Evolutionary conservation across 2,888 invertebrate species (phyloP), one percentile per base, ranked within the genome.

Genomic region (Ectropis crepuscularia): DNA sequence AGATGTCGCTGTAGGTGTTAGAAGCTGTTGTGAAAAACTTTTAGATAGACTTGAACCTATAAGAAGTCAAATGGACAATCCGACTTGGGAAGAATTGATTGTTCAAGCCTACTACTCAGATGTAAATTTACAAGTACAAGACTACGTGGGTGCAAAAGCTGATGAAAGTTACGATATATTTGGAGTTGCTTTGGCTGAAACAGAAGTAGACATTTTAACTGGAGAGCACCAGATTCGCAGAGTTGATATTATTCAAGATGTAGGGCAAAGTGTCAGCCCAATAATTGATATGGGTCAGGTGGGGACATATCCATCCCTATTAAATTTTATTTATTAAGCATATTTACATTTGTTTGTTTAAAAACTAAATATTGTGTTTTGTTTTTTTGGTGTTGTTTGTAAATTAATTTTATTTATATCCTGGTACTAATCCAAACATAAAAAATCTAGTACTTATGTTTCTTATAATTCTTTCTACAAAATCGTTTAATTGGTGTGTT

Each of bases 141-240:
- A 76, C 68, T 74, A 75, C 65, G 66, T 80, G 51, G 49, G 70
- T n/a, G 4, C 55, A 5, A 7, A 68, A 38, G 84, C 85, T 53
- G n/a, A 70, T 5, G 71, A 74, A 11, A 54, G 60, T 10, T 82
- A 78, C 48, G 71, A 79, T 12, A 71, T 95, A 49, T 94, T 93
- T 75, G 95, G 94, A 0, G 90, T 93, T 0, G 85, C 93, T 5
- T 86, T 94, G 6, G 84, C 93, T 8, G 96, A 96, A 86, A 94
- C 95, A 0, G 95, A 96, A 81, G 77, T 96, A 0, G 96, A 96
- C 82, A 80, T 96, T 2, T 80, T 96, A 51, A 96, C 96, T 2
- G 96, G 96, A n/a, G 95, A 95, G 75, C 92, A 93, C 62, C 86
- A 94, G 68, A 80, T 95, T 28, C 75, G 79, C 0, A 88, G 95